phyloP scores from a whole-genome alignment of 1,140 invertebrate genomes.

The Oncopodura yosiiana region DNA sequence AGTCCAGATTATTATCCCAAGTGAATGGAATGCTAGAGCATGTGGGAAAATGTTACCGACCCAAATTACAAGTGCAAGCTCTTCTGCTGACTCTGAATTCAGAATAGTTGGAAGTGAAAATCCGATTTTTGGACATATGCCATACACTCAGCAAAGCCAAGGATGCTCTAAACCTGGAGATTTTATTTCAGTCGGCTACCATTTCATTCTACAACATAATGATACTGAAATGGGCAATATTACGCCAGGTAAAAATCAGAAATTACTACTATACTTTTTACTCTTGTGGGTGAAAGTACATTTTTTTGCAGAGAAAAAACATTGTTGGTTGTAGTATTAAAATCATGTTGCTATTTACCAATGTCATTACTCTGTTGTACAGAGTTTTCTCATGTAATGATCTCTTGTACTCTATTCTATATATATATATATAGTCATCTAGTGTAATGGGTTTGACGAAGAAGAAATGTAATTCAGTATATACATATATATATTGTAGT shows the following conservation, averaged over 20 bases:
- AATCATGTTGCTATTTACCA: no score
- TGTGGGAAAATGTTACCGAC: conserved; percentile 32
- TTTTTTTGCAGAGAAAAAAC: not conserved
- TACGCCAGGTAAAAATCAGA: conserved; percentile 18
- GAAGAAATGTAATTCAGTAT: no score
- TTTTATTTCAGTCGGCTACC: conserved; percentile 47
- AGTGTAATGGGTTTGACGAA: no score
- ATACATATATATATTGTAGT: no score
- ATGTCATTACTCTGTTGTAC: no score
- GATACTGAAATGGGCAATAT: conserved; percentile 14
- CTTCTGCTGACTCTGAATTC: conserved; percentile 43
- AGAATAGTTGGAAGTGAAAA: conserved; percentile 42
- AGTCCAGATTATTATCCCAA: conserved; percentile 48
- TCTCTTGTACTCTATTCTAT: no score
- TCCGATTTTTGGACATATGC: conserved; percentile 44
- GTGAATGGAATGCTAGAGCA: conserved; percentile 40
- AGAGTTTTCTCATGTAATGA: no score
- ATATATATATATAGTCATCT: no score
- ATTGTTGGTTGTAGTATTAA: not conserved
- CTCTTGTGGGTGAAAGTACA: no score
- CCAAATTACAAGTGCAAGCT: conserved; percentile 32
- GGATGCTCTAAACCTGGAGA: conserved; percentile 50
- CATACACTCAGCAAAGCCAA: conserved; percentile 50
- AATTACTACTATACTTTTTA: not conserved
- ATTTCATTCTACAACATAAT: conserved; percentile 29